Percentiles rank a stretch among this genome's conserved stretches.
Evolutionary conservation across 1,140 invertebrate species (phyloP).

Genomic region (Drosophila novamexicana): DNA sequence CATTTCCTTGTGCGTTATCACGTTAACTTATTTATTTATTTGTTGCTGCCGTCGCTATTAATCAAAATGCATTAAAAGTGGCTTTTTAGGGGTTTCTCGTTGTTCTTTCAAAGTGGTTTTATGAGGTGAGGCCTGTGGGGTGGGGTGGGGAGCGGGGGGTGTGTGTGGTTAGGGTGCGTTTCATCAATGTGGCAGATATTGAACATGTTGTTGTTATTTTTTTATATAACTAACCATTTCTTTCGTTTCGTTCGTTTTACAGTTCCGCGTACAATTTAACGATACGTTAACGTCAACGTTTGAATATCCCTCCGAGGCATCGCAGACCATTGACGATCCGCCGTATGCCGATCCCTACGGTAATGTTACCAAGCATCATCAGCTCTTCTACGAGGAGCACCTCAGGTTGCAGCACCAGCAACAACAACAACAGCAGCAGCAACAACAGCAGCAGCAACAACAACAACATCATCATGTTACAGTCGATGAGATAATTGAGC

Average conservation of each 20-base stretch:
- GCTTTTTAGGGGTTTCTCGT: slow-evolving; percentile 27
- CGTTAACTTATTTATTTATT: slow-evolving; percentile 39
- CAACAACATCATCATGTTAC: slow-evolving; percentile 75
- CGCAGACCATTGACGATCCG: slow-evolving; percentile 87
- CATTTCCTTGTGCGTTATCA: slow-evolving; percentile 45
- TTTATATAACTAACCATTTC: slow-evolving; percentile 12
- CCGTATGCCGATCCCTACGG: slow-evolving; percentile 68
- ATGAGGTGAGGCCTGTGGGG: too few relatives aligned
- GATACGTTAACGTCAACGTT: slow-evolving; percentile 92
- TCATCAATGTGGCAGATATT: slow-evolving; percentile 68
- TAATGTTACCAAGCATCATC: slow-evolving; percentile 68
- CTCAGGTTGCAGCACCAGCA: slow-evolving; percentile 56
- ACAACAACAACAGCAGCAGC: slow-evolving; percentile 49
- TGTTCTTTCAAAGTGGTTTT: neutral
- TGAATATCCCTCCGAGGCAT: slow-evolving; percentile 94
- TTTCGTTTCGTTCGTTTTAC: slow-evolving; percentile 39
- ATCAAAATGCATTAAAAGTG: slow-evolving; percentile 70
- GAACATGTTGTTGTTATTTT: neutral
- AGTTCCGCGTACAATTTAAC: slow-evolving; percentile 94
- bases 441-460: slow-evolving; percentile 47
- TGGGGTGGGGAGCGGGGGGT: too few relatives aligned
- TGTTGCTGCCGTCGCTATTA: slow-evolving; percentile 51
- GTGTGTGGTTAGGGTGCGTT: slow-evolving; percentile 45
- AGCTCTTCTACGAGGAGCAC: slow-evolving; percentile 60
- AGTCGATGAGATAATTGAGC: slow-evolving; percentile 81